Evolutionary conservation across 1,140 invertebrate species (phyloP), one percentile per base, ranked within the genome.

Genomic region (Zaprionus africanus): DNA sequence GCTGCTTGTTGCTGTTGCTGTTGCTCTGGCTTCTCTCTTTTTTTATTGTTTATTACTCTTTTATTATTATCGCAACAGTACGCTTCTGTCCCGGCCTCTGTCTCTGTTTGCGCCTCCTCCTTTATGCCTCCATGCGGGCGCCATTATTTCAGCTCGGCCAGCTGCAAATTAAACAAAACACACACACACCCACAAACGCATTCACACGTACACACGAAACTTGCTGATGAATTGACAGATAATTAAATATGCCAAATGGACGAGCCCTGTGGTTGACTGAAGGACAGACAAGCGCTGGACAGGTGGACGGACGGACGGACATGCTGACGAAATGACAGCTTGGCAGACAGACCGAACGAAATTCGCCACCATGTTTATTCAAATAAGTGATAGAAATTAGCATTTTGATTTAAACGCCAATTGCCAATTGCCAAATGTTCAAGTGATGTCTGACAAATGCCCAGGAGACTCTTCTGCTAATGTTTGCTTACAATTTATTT

Each of bases 201-300:
- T n/a, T 17, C 6, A 17, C 41, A n/a, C 41, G 17, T n/a, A 19
- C 41, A 9, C n/a, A 46, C 41, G 41, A 61, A 61, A 58, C 57
- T 36, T 41, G 36, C 63, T 63, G 66, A 79, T 76, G 73, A 76
- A 76, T 76, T 71, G 62, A 54, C 67, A 71, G 62, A 79, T 76
- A 79, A 79, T 79, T 79, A 79, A 79, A 76, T 79, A 79, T 79
- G 72, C 72, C 76, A 75, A 78, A 57, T 68, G 58, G 28, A 74
- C 49, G 62, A 59, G 71, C 34, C 54, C 69, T 65, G 41, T 36
- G 63, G 31, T 36, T 61, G 38, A 24, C 24, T 15, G 13, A 36
- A 28, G 46, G 31, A 53, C 56, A 56, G 31, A 51, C 49, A 19
- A 13, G 19, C 13, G 31, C 28, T 15, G n/a, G 3, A n/a, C 13